Base-by-base conservation (phyloP, 2,113 vertebrate species). In the Myotis davidii region DNA sequence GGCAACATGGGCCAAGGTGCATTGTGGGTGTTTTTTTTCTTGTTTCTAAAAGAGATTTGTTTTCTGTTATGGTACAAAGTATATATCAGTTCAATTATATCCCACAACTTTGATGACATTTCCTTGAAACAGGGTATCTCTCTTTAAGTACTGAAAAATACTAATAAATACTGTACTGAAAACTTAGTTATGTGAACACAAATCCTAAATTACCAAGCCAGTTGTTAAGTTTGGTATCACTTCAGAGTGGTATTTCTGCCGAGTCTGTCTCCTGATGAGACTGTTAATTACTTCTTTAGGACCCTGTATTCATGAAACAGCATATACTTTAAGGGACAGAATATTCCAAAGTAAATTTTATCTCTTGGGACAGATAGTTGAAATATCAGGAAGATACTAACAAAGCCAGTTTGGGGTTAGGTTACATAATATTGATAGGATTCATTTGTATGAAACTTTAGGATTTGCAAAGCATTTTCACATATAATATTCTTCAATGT, bases 121-220 rank as follows among this genome's bases (percentile, higher is more conserved):
- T 93, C 73, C 25, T 72, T 84, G 73, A 91, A 86, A 65, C 10
- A 6, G 13, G 29, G 2, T 29, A 34, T 10, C 14, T 45, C 6
- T 85, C 10, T 9, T 77, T 76, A 94, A 81, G 9, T 73, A 64
- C 25, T 72, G 65, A 95, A 21, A 91, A 90, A 79, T 82, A 48
- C 1, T 84, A 85, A 94, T 78, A 67, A 81, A 74, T 27, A 54
- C 1, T 84, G 67, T 39, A 69, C 1, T 29, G 52, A 83, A 86
- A 90, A 65, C 10, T n/a, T 54, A 76, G 12, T 77, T 73, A 29
- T 12, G 76, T 29, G 56, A 94, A 87, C 50, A 92, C 5, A 93
- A 90, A 84, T 39, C 37, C 17, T 78, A 74, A 88, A 90, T 85
- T 76, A 21, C 6, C 18, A 95, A 69, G 21, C 5, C 56, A 94